These are phyloP conservation scores for Bhutanitis thaidina DNA, from an alignment of 2,888 invertebrate species.

Conservation along the genomic window DNA sequence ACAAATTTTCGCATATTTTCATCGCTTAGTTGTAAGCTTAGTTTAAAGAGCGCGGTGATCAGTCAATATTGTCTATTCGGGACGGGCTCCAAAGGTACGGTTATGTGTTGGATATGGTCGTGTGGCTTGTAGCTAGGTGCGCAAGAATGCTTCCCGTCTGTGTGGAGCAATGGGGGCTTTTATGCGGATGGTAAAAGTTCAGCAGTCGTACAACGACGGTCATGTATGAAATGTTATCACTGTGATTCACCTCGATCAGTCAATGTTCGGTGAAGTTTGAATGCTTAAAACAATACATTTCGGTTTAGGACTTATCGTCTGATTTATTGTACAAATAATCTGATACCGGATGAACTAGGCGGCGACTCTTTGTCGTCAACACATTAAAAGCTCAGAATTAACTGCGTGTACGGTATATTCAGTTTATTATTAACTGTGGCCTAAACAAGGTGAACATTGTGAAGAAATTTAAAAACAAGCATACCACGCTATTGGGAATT, in stretches of 20 bases:
- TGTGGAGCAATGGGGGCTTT: conserved; percentile 57
- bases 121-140: conserved; percentile 63
- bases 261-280: not conserved
- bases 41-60: conserved; percentile 46
- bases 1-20: conserved; percentile 22
- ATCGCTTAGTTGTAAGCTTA: conserved; percentile 46
- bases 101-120: conserved; percentile 72
- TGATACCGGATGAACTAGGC: not conserved
- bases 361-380: not conserved
- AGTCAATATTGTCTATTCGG: conserved; percentile 24
- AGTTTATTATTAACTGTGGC: too few species aligned
- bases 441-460: too few species aligned
- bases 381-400: too few species aligned
- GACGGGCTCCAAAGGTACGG: conserved; percentile 52
- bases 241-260: not conserved
- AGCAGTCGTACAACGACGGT: not conserved
- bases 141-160: conserved; percentile 58
- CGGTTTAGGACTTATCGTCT: not conserved
- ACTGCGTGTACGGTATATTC: too few species aligned
- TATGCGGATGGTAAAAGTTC: conserved; percentile 27
- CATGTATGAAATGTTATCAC: not conserved
- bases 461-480: too few species aligned
- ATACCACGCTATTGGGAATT: too few species aligned
- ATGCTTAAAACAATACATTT: not conserved
- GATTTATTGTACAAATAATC: not conserved